These are phyloP conservation scores for Torymus auratus DNA, from an alignment of 2,888 invertebrate genomes.

Conservation along the genomic window DNA sequence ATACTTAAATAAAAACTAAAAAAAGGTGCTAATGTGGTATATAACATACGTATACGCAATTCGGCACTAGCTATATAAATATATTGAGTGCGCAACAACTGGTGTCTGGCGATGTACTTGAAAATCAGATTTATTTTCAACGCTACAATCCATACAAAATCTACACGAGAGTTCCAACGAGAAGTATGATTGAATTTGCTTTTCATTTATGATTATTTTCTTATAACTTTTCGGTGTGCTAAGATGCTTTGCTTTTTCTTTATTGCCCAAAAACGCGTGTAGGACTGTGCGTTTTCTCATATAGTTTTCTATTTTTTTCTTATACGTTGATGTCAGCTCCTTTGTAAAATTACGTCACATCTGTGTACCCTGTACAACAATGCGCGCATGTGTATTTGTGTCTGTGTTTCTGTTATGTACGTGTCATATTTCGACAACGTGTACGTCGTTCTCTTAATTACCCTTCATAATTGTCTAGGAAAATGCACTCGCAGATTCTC, in stretches of 20 bases:
- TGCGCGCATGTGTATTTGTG: conserved; percentile 10
- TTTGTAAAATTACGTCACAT: conserved; percentile 33
- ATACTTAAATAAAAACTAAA: conserved; percentile 6
- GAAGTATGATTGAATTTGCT: conserved; percentile 48
- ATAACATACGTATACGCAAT: neutral
- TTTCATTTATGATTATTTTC: conserved; percentile 27
- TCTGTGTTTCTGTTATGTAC: neutral
- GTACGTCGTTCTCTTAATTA: neutral
- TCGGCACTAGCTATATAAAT: neutral
- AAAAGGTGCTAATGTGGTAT: conserved; percentile 4
- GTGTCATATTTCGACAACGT: neutral
- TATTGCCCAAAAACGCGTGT: conserved; percentile 51
- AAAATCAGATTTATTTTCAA: conserved; percentile 71
- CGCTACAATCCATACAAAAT: conserved; percentile 71
- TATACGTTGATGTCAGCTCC: conserved; percentile 36
- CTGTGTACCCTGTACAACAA: conserved; percentile 22
- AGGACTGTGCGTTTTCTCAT: conserved; percentile 44
- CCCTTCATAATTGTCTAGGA: conserved; percentile 15
- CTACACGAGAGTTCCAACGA: conserved; percentile 66
- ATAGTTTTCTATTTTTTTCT: conserved; percentile 17
- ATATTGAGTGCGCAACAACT: conserved; percentile 26
- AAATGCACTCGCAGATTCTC: conserved; percentile 31
- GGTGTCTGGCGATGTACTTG: conserved; percentile 61
- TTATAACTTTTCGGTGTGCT: conserved; percentile 38
- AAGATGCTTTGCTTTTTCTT: conserved; percentile 43